phyloP scores from a whole-genome alignment of 1,140 invertebrate genomes.

The Drosophila asahinai region DNA sequence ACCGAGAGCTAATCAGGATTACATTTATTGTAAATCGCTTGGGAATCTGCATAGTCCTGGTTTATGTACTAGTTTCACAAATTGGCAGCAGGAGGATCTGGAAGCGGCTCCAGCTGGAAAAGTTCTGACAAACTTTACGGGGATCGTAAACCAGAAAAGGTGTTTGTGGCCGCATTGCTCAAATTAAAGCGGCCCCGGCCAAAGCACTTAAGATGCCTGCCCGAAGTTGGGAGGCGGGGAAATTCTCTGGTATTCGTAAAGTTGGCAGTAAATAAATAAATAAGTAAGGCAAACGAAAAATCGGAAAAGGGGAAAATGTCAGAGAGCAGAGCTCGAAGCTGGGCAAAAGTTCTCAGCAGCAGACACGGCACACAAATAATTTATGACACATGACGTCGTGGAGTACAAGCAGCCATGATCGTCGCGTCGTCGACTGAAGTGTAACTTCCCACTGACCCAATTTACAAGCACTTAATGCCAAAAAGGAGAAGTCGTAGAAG shows the following conservation, averaged over 20 bases:
- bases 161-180: constrained; percentile 34
- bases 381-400: constrained; percentile 78
- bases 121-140: constrained; percentile 22
- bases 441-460: constrained; percentile 84
- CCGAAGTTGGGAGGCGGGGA: neutral
- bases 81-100: constrained; percentile 21
- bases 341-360: constrained; percentile 67
- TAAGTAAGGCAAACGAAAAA: constrained; percentile 59
- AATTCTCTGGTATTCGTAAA: constrained; percentile 32
- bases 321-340: constrained; percentile 24
- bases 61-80: constrained; percentile 31
- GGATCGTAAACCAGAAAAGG: constrained; percentile 33
- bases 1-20: constrained; percentile 31
- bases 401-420: constrained; percentile 37
- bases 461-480: constrained; percentile 84
- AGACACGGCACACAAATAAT: constrained; percentile 63
- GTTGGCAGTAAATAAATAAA: constrained; percentile 68
- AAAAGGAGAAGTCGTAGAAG: constrained; percentile 83
- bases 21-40: constrained; percentile 35
- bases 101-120: neutral
- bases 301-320: constrained; percentile 52
- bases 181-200: constrained; percentile 24
- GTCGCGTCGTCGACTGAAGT: constrained; percentile 66
- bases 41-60: constrained; percentile 29
- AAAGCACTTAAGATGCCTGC: constrained; percentile 47